Base-by-base conservation (phyloP, 1,140 invertebrate species). In the Zaprionus capensis region DNA sequence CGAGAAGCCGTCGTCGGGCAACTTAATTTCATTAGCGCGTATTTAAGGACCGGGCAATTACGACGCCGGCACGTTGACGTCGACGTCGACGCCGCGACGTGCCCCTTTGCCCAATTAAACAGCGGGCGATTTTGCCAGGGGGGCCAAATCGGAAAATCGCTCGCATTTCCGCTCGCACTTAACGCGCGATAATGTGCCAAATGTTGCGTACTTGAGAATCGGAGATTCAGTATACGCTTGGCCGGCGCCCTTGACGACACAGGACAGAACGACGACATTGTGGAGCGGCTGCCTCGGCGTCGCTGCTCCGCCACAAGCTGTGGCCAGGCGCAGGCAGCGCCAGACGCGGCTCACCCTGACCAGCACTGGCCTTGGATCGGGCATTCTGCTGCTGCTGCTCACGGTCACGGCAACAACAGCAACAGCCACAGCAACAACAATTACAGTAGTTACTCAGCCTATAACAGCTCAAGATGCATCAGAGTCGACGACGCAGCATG, bases 1-100 rank as follows among this genome's bases (percentile, higher is more conserved):
- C 71, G 38, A 69, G 72, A 38, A 36, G 71, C 31, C 51, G 83
- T 63, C 76, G 49, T 58, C 63, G 68, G 72, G 71, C 76, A 90
- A 68, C 76, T 79, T 90, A 91, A 90, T 90, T 90, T 90, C 86
- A 90, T 90, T 90, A 90, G 71, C 82, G 79, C 76, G 38, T 90
- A 77, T 85, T 90, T 80, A 90, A 90, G 85, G 31, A 53, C 15
- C 31, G 57, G 80, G 69, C 70, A 80, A 77, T 82, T 82, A 86
- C 68, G 69, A 24, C 49, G 41, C 68, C 46, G 46, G 34, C 7
- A 51, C 44, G 41, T 46, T 4, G 41, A 17, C 41, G n/a, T n/a
- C 38, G 14, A 3, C 41, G 24, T 5, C 51, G 28, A 2, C 28
- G 28, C 1, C 28, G 53, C 59, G 41, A 31, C 20, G 9, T 34